Conservation (phyloP, 53 echinoderm and acorn worm genomes). For the Stichopus horrens region DNA sequence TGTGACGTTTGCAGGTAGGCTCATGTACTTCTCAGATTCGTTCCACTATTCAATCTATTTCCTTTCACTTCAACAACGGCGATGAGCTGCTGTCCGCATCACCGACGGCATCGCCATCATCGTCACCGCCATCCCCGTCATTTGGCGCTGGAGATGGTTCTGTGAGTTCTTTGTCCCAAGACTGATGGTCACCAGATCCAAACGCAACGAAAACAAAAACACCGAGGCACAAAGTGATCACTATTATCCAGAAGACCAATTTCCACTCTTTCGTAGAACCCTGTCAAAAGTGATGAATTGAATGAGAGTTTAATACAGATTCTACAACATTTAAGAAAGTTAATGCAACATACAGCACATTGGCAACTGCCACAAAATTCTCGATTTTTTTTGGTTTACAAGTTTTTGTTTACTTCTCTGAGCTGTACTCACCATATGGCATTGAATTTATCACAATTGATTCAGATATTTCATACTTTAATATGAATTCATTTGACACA, state of each 20-base stretch:
- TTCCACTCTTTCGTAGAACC: not conserved
- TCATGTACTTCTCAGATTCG: no score
- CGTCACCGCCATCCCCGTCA: not conserved
- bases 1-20: no score
- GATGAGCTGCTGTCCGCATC: no score
- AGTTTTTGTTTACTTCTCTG: not conserved
- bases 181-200: conserved; percentile 20
- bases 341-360: not conserved
- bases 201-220: not conserved
- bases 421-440: no score
- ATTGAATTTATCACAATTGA: no score
- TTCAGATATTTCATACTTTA: not conserved
- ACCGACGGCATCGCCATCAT: no score
- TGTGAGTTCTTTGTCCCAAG: conserved; percentile 19
- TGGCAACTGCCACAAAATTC: no score
- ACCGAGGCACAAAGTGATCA: not conserved
- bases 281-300: not conserved
- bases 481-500: no score
- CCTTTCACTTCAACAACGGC: no score
- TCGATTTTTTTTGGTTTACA: no score
- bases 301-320: not conserved
- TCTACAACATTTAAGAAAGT: not conserved
- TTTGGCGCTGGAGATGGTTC: not conserved
- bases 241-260: not conserved
- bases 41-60: no score